Evolutionary conservation across 1,140 invertebrate genomes (phyloP).

Genomic region (Lepidurus packardi): DNA sequence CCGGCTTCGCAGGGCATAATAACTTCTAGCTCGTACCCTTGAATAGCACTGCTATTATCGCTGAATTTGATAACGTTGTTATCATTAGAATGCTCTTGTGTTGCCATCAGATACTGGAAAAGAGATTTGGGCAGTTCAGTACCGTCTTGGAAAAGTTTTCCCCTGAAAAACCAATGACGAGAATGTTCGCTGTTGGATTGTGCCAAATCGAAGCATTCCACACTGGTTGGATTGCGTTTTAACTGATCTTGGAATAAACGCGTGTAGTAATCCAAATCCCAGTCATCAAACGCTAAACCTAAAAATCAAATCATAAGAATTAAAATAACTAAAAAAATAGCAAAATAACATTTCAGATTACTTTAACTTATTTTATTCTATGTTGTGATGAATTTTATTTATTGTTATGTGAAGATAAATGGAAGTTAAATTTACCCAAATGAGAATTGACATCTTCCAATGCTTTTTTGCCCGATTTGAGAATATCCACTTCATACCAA

Average conservation of each 20-base stretch:
- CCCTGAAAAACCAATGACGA: slow-evolving; percentile 88
- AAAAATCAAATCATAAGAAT: slow-evolving; percentile 35
- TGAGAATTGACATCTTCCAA: slow-evolving; percentile 75
- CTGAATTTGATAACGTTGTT: slow-evolving; percentile 98
- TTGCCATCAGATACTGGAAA: slow-evolving; percentile 87
- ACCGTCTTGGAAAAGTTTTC: slow-evolving; percentile 79
- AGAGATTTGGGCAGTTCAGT: slow-evolving; percentile 69
- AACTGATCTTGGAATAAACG: slow-evolving; percentile 63
- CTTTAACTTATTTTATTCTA: too few species aligned
- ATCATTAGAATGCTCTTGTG: slow-evolving; percentile 73
- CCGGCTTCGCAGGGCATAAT: slow-evolving; percentile 57
- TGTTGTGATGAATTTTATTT: too few species aligned
- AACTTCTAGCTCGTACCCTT: slow-evolving; percentile 66
- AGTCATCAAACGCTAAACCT: slow-evolving; percentile 79
- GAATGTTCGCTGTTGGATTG: slow-evolving; percentile 96
- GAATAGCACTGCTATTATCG: slow-evolving; percentile 89
- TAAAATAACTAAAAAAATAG: not conserved
- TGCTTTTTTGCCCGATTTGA: slow-evolving; percentile 66
- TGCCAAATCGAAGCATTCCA: slow-evolving; percentile 97
- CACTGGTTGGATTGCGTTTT: slow-evolving; percentile 90
- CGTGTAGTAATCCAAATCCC: slow-evolving; percentile 81
- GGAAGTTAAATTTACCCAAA: slow-evolving; percentile 54
- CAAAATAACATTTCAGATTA: not conserved
- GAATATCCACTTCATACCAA: slow-evolving; percentile 77
- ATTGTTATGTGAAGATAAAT: too few species aligned